These are phyloP conservation scores for Gavialis gangeticus DNA, from an alignment of 2,113 vertebrate species.

Conservation along the genomic window DNA sequence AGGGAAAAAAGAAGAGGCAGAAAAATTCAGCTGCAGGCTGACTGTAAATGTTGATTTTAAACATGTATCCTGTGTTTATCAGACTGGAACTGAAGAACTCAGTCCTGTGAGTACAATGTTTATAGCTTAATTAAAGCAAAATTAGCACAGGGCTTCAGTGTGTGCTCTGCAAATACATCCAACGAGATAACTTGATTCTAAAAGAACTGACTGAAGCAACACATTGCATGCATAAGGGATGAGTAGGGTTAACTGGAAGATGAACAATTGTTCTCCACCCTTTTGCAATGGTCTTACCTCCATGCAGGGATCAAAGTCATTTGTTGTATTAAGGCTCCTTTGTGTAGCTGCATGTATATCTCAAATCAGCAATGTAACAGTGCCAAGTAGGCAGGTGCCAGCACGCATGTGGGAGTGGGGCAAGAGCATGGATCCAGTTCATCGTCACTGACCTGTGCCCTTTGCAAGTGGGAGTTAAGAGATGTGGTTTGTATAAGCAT, in stretches of 20 bases:
- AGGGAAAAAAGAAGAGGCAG: background rate
- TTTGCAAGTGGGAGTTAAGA: background rate
- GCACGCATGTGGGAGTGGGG: background rate
- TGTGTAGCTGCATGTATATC: background rate
- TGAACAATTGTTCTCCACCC: background rate
- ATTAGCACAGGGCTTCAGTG: background rate
- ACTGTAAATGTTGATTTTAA: conserved; percentile 20
- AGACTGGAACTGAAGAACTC: conserved; percentile 1
- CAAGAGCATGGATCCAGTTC: background rate
- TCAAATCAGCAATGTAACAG: background rate
- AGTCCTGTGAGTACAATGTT: background rate
- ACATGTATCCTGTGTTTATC: conserved; percentile 21
- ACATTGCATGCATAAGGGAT: background rate
- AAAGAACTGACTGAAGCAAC: background rate
- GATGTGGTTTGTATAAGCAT: background rate
- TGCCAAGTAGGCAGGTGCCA: background rate
- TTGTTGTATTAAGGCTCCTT: background rate
- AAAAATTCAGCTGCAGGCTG: conserved; percentile 7
- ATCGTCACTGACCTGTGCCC: too few species aligned
- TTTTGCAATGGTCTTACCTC: background rate
- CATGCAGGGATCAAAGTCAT: background rate
- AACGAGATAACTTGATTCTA: background rate
- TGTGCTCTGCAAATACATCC: background rate
- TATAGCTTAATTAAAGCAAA: background rate
- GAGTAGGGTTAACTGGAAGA: background rate